Evolutionary conservation across 2,888 invertebrate species (phyloP).

Genomic region (Coelinius sp.): DNA sequence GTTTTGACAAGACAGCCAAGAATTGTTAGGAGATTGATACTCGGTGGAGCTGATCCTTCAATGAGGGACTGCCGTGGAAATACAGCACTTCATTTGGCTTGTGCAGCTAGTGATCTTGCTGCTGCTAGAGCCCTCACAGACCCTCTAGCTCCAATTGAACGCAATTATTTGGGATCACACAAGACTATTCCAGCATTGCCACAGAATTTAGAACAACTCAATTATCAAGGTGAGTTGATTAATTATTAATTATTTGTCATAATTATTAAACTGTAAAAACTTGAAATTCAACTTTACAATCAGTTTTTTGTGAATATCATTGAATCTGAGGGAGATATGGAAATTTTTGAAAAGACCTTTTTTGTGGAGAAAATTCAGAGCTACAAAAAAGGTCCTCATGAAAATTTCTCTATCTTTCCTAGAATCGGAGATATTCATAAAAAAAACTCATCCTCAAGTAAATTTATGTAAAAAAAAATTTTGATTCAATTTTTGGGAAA

Average conservation of each 20-base stretch:
- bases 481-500: too few species aligned
- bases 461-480: too few species aligned
- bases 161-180: constrained; percentile 58
- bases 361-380: too few species aligned
- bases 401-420: too few species aligned
- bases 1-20: constrained; percentile 83
- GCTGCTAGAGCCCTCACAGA: constrained; percentile 83
- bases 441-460: too few species aligned
- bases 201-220: constrained; percentile 83
- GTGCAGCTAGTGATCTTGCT: constrained; percentile 78
- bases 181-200: constrained; percentile 71
- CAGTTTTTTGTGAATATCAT: too few species aligned
- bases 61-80: constrained; percentile 82
- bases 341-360: too few species aligned
- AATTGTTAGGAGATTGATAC: constrained; percentile 83
- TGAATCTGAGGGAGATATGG: too few species aligned
- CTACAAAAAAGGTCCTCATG: too few species aligned
- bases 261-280: too few species aligned
- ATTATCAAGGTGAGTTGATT: constrained; percentile 85
- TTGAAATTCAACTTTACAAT: not conserved
- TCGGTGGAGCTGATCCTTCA: constrained; percentile 80
- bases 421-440: too few species aligned
- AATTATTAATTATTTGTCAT: not conserved
- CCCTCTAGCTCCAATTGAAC: constrained; percentile 74
- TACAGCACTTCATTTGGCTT: constrained; percentile 89